A percentile compares a stretch with the other conserved stretches of the same genome.
Conservation (phyloP, 2,113 vertebrate species). For the Struthio camelus region DNA sequence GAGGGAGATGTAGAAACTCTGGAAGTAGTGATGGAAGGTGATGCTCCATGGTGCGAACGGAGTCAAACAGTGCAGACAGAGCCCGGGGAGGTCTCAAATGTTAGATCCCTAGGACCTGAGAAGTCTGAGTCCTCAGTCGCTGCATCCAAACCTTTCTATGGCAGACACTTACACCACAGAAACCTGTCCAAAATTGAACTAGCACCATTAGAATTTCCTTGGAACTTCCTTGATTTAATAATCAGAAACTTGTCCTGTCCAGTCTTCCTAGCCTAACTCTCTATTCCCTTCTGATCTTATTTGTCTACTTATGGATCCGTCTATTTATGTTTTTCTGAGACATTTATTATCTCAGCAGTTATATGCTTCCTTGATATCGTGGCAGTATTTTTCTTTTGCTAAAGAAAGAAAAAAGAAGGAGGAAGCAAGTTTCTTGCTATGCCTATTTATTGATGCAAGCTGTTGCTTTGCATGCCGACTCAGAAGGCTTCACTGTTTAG, state of each 20-base stretch:
- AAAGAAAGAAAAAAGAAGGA: neutral
- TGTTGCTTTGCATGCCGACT: neutral
- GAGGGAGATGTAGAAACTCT: neutral
- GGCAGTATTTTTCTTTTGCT: neutral
- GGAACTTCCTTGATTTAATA: neutral
- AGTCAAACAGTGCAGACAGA: neutral
- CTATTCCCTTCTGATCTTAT: neutral
- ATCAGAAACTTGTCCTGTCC: fast-evolving
- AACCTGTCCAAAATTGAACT: neutral
- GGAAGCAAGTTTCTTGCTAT: neutral
- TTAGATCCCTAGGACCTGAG: neutral
- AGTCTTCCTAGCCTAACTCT: neutral
- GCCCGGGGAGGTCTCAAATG: neutral
- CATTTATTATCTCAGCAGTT: neutral
- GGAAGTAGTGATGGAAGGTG: neutral
- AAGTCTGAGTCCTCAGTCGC: neutral
- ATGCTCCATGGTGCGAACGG: neutral
- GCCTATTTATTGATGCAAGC: neutral
- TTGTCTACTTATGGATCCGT: neutral
- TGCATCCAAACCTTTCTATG: neutral
- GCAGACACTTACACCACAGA: neutral
- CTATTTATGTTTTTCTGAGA: neutral
- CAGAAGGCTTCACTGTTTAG: neutral
- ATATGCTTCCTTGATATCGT: neutral
- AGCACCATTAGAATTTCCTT: neutral